Evolutionary conservation across 2,113 vertebrate genomes (phyloP).

Genomic region (Perca fluviatilis): DNA sequence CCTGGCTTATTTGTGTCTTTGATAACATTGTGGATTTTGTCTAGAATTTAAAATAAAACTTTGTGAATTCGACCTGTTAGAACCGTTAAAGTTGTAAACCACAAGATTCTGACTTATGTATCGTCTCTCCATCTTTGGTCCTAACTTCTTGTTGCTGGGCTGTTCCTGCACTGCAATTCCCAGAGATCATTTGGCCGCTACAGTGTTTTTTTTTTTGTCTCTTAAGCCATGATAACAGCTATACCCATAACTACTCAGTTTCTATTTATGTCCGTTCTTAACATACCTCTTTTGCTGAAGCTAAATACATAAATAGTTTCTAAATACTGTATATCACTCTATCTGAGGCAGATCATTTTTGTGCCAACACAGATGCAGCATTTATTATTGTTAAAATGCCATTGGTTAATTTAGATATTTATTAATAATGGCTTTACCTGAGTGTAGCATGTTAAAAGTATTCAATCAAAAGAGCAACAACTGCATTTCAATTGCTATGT

Average conservation of each 20-base stretch:
- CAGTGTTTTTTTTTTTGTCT: background rate
- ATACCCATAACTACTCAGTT: background rate
- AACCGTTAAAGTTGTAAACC: constrained; percentile 10
- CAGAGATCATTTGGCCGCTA: background rate
- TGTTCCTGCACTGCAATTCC: background rate
- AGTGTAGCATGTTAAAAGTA: background rate
- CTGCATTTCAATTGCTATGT: background rate
- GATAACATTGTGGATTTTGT: background rate
- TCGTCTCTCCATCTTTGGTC: constrained; percentile 10
- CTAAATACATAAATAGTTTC: background rate
- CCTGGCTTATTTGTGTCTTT: background rate
- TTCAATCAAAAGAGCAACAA: background rate
- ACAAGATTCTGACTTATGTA: background rate
- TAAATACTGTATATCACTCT: background rate
- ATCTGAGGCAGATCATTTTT: background rate
- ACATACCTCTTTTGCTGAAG: background rate
- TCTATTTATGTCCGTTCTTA: background rate
- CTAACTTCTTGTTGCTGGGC: background rate
- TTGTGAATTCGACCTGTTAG: background rate
- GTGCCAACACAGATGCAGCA: background rate
- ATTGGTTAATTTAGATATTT: background rate
- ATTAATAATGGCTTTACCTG: background rate
- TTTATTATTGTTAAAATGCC: background rate
- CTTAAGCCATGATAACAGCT: background rate
- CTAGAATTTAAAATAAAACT: background rate